Evolutionary conservation across 30 jellyfish, hydroid and myxozoan genomes (phyloP), one percentile per base, ranked within the genome.

Genomic region (Aurelia coerulea): DNA sequence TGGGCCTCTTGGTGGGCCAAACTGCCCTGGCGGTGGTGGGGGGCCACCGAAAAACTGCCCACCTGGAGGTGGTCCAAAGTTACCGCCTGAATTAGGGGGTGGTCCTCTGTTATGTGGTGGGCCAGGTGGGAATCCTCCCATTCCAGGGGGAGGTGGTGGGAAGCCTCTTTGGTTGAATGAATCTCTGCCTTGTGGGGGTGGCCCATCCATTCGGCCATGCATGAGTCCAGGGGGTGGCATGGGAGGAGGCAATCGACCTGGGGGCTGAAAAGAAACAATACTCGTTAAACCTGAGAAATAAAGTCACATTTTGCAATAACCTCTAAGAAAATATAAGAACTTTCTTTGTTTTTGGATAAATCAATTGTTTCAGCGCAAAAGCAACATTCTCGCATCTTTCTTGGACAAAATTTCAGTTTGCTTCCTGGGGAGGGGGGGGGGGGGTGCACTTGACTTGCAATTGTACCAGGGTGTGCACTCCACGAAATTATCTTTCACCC

Each of bases 191-290:
- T 62, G 74, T 16, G 34, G n/a, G 18, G 90, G 73, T 14, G 37
- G 54, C 63, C 85, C 79, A 56, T 75, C 92, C 34, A 37, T 41
- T 56, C 60, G 84, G 34, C 83, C 78, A 15, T 39, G 76, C n/a
- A 53, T 49, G 53, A 83, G 84, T n/a, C 76, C 88, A 33, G 84
- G 84, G 11, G 92, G 92, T 34, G 92, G 92, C 67, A 83, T 64
- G 32, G 92, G 92, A 68, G 92, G 92, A 5, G 92, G 86, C 10
- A 83, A 71, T 9, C 62, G 92, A 31, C 86, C 85, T 12, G 78
- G 73, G 17, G 85, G 83, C 92, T 83, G 39, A 18, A 81, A 6
- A 46, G 56, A 46, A 0, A 46, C 1, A 46, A 14, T 46, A 46
- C 13, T 6, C 56, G 56, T 46, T 9, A 46, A 46, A 10, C 15